phyloP scores from a whole-genome alignment of 1,140 invertebrate species.

The Cryptotermes secundus region DNA sequence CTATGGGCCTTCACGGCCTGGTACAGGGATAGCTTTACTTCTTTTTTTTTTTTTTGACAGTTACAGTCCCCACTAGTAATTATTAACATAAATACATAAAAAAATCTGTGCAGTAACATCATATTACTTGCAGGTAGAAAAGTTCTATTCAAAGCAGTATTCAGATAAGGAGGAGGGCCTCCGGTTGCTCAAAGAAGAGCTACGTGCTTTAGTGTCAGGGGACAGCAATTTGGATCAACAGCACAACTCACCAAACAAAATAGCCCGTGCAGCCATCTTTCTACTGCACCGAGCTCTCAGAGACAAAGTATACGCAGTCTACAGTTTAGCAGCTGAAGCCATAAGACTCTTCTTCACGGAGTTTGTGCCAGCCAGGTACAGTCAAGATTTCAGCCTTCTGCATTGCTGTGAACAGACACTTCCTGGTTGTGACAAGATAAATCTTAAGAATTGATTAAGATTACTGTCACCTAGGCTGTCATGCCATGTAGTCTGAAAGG shows the following conservation, averaged over 20 bases:
- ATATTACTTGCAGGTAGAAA: conserved; percentile 68
- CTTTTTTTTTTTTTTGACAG: too few species aligned
- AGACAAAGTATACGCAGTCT: conserved; percentile 84
- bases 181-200: conserved; percentile 69
- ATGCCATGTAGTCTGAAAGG: too few species aligned
- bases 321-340: conserved; percentile 75
- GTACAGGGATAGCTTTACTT: too few species aligned
- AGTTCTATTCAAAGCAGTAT: conserved; percentile 91
- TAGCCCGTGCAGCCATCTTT: conserved; percentile 72
- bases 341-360: conserved; percentile 76
- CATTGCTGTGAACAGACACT: too few species aligned
- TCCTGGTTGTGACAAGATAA: too few species aligned
- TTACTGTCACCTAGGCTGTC: too few species aligned
- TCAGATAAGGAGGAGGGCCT: conserved; percentile 89
- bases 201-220: conserved; percentile 50
- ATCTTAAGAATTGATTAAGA: too few species aligned
- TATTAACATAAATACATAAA: neutral
- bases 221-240: conserved; percentile 44
- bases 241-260: conserved; percentile 66
- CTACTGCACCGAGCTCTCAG: conserved; percentile 73
- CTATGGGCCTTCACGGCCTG: too few species aligned
- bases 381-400: too few species aligned
- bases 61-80: too few species aligned
- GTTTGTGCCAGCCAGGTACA: conserved; percentile 72
- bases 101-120: neutral